Evolutionary conservation across 1,140 invertebrate genomes (phyloP), one percentile per base, ranked within the genome.

Genomic region (Aporrectodea caliginosa): DNA sequence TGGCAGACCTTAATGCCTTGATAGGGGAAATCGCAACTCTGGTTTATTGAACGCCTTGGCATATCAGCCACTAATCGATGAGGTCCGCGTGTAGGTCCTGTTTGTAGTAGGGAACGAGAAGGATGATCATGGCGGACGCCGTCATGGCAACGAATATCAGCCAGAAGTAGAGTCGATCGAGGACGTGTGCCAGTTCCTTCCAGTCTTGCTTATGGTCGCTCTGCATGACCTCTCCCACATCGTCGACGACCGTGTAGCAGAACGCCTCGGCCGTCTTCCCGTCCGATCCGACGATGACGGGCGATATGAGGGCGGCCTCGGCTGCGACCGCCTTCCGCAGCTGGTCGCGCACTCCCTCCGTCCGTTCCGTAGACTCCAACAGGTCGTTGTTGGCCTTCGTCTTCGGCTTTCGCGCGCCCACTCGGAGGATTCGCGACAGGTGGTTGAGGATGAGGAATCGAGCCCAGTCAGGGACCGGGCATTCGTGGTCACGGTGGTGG

Each of bases 401-500:
- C 29, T 78, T 58, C 27, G 78, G 78, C 43, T 79, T 79, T n/a
- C 78, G 16, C 1, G 78, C 73, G 29, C 32, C 30, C 16, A 79
- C 78, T 32, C 78, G 58, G 32, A 79, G 35, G 35, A 79, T 43
- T 16, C 30, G 78, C 1, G 75, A 22, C 43, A 79, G 78, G n/a
- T 70, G 74, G 27, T 68, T 16, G 35, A 79, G 74, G 12, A 79
- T 30, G 34, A 79, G 73, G 16, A 78, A 27, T 16, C 74, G 35
- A 16, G 69, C 30, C 78, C 73, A 77, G 22, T 33, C 35, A 22
- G 78, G 78, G 6, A 79, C 78, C 16, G 78, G 35, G 1, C 78
- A 72, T 29, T 77, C 78, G 58, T 22, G n/a, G 73, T 84, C 84
- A 84, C 97, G 92, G 91, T 99, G 97, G 91, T 99, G 98, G 90